phyloP scores from a whole-genome alignment of 2,797 vertebrate genomes.

The Liasis olivaceus region DNA sequence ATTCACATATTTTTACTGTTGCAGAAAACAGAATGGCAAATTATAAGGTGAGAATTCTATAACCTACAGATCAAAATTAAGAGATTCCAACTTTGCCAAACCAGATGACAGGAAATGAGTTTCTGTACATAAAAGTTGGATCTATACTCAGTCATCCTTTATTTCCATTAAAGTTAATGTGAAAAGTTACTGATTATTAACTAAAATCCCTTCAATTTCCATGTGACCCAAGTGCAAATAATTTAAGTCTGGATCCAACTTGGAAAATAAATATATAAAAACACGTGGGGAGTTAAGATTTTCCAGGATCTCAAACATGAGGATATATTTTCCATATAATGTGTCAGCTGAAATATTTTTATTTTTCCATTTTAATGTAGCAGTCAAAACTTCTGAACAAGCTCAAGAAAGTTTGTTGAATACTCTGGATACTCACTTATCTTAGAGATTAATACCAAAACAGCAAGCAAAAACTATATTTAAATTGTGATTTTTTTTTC shows the following conservation, averaged over 20 bases:
- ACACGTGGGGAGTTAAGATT: not conserved
- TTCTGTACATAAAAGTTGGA: not conserved
- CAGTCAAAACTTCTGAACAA: not conserved
- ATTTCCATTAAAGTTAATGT: not conserved
- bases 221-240: not conserved
- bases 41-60: not conserved
- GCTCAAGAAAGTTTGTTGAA: not conserved
- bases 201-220: not conserved
- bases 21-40: not conserved
- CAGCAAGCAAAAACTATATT: not conserved
- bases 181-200: not conserved
- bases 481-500: not conserved
- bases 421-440: not conserved
- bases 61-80: not conserved
- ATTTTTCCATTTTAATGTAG: not conserved
- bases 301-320: not conserved
- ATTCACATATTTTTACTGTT: not conserved
- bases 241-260: not conserved
- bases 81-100: not conserved
- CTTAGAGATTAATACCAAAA: not conserved
- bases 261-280: not conserved
- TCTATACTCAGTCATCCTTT: not conserved
- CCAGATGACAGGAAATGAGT: not conserved
- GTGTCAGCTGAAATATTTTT: not conserved
- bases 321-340: not conserved